Evolutionary conservation across 2,888 invertebrate genomes (phyloP), one percentile per base, ranked within the genome.

Genomic region (Lissocephala sabroskyi): DNA sequence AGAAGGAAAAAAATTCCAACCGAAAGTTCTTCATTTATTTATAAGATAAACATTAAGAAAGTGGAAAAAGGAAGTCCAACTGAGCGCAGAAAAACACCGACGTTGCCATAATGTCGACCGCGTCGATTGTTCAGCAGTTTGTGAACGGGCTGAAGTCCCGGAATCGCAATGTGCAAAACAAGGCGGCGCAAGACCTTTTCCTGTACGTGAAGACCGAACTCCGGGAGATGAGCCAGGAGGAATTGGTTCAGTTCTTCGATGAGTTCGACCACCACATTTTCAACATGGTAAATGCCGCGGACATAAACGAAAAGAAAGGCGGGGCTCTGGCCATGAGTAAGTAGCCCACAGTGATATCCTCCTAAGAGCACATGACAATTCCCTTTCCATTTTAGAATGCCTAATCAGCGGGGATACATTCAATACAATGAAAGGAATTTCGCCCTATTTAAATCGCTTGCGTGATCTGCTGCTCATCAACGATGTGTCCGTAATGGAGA

Each of bases 251-350:
- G 53, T 97, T 98, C 82, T 91, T 97, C 84, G 97, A 98, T 82
- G 95, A 95, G 64, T 96, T 97, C 81, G 97, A 97, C 82, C 94
- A 95, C 79, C 94, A 96, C 79, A 97, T 98, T 62, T 95, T 95
- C 82, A 95, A 96, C 83, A 96, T 98, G 97, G 95, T 97, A 2
- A 94, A 95, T 10, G 94, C 95, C 66, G 90, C 92, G 37, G 97
- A 98, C 82, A 91, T 93, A 28, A 94, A 95, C 85, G 97, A 97
- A 82, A 95, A 95, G 80, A 97, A 97, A 85, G 97, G 97, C 51
- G 97, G 96, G 45, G 96, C 97, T 58, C 85, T 97, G 47, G 97
- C 97, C 5, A 98, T 98, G 77, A 91, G 93, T 93, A 84, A 81
- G 84, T 78, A 13, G 14, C 17, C 4, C 18, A n/a, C 14, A 29